Conservation (phyloP, 1,140 invertebrate species). For the Zaprionus nigranus region DNA sequence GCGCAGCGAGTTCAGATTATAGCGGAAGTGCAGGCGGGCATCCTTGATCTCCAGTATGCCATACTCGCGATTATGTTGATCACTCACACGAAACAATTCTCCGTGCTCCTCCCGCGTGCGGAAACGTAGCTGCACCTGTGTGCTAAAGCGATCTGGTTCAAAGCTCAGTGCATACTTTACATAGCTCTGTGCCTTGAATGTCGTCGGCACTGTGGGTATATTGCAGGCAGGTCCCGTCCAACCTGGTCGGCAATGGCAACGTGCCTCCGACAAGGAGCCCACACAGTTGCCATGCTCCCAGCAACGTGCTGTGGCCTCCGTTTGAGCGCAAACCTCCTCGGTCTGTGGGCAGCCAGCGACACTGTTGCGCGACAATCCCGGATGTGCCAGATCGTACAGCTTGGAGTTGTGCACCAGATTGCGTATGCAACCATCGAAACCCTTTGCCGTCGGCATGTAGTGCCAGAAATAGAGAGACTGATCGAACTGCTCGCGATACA, state of each 20-base stretch:
- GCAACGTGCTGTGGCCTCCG: slow-evolving; percentile 92
- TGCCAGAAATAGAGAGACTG: slow-evolving; percentile 94
- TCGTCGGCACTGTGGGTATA: slow-evolving; percentile 93
- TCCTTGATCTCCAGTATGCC: slow-evolving; percentile 97
- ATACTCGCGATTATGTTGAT: slow-evolving; percentile 97
- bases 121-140: slow-evolving; percentile 96
- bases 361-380: slow-evolving; percentile 93
- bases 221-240: slow-evolving; percentile 95
- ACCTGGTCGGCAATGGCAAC: slow-evolving; percentile 96
- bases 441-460: slow-evolving; percentile 93
- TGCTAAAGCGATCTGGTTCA: slow-evolving; percentile 95
- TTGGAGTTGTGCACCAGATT: slow-evolving; percentile 98
- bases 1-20: slow-evolving; percentile 95
- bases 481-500: slow-evolving; percentile 94
- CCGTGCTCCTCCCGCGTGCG: slow-evolving; percentile 96
- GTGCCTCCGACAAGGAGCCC: slow-evolving; percentile 94
- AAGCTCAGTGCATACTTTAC: slow-evolving; percentile 98
- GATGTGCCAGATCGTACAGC: slow-evolving; percentile 95
- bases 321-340: slow-evolving; percentile 93
- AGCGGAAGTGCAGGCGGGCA: slow-evolving; percentile 94
- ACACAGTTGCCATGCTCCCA: slow-evolving; percentile 97
- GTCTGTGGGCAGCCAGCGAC: slow-evolving; percentile 95
- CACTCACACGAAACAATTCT: slow-evolving; percentile 95
- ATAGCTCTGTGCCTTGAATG: slow-evolving; percentile 95
- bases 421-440: slow-evolving; percentile 97